Percentiles rank a stretch among this genome's conserved stretches.
phyloP scores from a whole-genome alignment of 2,797 vertebrate genomes.

The Ispidina lecontei region DNA sequence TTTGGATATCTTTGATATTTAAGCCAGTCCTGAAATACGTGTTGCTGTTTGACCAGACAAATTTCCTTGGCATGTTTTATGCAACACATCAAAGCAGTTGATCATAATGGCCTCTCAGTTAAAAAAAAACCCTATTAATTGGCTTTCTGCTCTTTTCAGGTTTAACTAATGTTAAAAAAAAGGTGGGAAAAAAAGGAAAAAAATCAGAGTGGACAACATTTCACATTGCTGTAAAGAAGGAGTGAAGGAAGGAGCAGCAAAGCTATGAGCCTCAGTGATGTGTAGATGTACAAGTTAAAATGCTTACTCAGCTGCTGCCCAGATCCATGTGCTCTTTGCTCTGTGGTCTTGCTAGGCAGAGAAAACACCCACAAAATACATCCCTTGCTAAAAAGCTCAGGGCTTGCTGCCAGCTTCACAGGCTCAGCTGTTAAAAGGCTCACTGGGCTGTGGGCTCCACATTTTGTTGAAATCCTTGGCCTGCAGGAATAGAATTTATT shows the following conservation, averaged over 20 bases:
- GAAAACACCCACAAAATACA: background rate
- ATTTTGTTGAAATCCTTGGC: conserved; percentile 34
- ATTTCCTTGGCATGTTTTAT: background rate
- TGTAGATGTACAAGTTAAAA: background rate
- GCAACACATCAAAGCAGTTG: background rate
- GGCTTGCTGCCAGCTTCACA: background rate
- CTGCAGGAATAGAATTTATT: conserved; percentile 51
- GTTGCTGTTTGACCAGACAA: background rate
- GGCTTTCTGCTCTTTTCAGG: background rate
- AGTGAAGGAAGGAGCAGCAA: background rate
- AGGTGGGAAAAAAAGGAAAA: accelerated
- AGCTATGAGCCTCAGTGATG: background rate
- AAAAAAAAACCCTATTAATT: background rate
- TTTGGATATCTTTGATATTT: background rate
- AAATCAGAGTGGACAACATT: background rate
- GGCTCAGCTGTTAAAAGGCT: conserved; percentile 41
- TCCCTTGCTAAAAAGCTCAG: background rate
- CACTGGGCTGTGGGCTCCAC: conserved; percentile 19
- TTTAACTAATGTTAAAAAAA: background rate
- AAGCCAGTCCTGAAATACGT: background rate
- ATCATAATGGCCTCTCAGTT: background rate
- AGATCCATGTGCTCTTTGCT: background rate
- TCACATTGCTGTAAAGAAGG: background rate
- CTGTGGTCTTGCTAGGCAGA: accelerated
- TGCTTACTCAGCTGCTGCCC: background rate